Conservation (phyloP, 2,888 invertebrate genomes). For the Calliscelio sp. region DNA sequence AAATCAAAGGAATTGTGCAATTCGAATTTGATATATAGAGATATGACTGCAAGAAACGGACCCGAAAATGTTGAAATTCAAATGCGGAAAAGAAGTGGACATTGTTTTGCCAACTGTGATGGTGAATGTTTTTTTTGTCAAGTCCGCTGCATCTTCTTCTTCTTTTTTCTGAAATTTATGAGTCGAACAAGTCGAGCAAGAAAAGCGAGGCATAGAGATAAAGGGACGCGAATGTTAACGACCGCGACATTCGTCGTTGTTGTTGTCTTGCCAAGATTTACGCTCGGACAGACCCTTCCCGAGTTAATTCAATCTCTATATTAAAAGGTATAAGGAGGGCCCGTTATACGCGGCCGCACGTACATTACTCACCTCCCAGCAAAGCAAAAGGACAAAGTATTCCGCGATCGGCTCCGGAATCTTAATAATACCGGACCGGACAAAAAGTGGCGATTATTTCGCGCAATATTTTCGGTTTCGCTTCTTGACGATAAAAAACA, state of each 20-base stretch:
- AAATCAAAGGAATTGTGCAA: too few relatives aligned
- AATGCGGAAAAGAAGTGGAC: too few relatives aligned
- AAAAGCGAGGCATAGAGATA: conserved; percentile 57
- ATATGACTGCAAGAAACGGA: too few relatives aligned
- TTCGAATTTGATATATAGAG: too few relatives aligned
- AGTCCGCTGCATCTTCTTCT: too few relatives aligned
- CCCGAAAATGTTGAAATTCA: too few relatives aligned
- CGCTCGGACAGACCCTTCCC: conserved; percentile 41
- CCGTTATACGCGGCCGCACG: conserved; percentile 60
- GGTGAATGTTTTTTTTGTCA: too few relatives aligned
- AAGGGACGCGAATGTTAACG: conserved; percentile 69
- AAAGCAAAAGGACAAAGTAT: conserved; percentile 30
- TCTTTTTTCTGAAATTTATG: too few relatives aligned
- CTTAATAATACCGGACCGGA: conserved; percentile 63
- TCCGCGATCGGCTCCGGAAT: conserved; percentile 65
- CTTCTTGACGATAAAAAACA: conserved; percentile 38
- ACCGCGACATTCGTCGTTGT: conserved; percentile 69
- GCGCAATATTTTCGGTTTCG: conserved; percentile 37
- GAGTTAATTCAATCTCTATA: conserved; percentile 72
- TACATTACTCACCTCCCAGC: conserved; percentile 51
- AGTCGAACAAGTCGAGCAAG: too few relatives aligned
- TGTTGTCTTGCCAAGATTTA: conserved; percentile 65
- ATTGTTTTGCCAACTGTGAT: too few relatives aligned
- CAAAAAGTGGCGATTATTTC: conserved; percentile 65
- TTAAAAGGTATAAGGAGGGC: conserved; percentile 64